Evolutionary conservation across 2,113 vertebrate species (phyloP), one percentile per base, ranked within the genome.

Genomic region (Paramisgurnus dabryanus): DNA sequence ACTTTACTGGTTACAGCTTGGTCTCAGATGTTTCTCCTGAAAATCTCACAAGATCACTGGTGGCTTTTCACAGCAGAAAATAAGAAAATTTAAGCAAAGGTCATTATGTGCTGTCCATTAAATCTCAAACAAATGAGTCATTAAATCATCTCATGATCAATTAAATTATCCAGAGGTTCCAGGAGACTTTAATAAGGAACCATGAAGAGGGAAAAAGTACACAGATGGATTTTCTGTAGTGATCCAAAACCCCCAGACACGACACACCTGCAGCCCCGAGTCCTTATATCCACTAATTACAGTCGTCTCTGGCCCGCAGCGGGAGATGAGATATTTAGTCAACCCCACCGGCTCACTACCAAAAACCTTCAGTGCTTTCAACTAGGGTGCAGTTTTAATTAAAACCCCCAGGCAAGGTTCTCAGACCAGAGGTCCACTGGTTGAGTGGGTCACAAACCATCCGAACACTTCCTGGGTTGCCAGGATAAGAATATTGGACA

Each of bases 321-420:
- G 49, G 60, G 76, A 81, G 76, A 83, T 76, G 13, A 83, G 78
- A 40, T 74, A 81, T 81, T 81, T 63, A 76, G 79, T 68, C 66
- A 57, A 64, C 40, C 50, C 64, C 18, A 75, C 74, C 45, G 70
- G 68, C 79, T 69, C 57, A 18, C 43, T 39, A 49, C 57, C 64
- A 53, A 55, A 22, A 67, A 69, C 40, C 50, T 75, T 69, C 66
- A 69, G 57, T n/a, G 77, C 57, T 60, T 76, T 65, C 67, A 81
- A 85, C 70, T 69, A 58, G 67, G 65, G 67, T 66, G 67, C 58
- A 5, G 65, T 55, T 81, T 84, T 84, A 78, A 84, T 84, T 81
- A 81, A 76, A 77, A 66, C 57, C 58, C 61, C 49, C 79, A 47
- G 79, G 39, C 82, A 67, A 76, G 34, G 74, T 39, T 77, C 39